Evolutionary conservation across 37 sponge, comb jelly and placozoan genomes (phyloP), one percentile per base, ranked within the genome.

Genomic region (Ianthella basta): DNA sequence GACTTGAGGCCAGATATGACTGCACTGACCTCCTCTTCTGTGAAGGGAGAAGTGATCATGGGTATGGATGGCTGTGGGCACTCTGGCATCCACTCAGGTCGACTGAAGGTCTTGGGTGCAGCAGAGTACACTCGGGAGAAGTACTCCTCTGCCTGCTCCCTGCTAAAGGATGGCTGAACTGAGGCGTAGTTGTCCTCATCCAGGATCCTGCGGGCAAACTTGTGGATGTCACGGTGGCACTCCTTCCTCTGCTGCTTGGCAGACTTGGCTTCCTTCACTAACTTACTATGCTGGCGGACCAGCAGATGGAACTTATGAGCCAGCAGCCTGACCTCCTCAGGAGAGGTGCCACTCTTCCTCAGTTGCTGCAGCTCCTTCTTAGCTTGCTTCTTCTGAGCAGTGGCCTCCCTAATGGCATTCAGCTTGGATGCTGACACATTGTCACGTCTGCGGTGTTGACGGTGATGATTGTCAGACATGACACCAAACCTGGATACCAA

Each of bases 241-340:
- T 69, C 70, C 70, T 30, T 69, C 34, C 70, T 69, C 70, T 6
- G 4, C 70, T 69, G 70, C 34, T 69, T 69, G 34, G 70, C 70
- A 69, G 70, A 69, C 36, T 25, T 81, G 0, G 35, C 70, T 69
- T 69, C 70, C 34, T 69, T 69, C 34, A 30, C 70, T 30, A 69
- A 69, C 70, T 69, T 69, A 33, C 70, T 69, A 35, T 69, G 70
- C 34, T 69, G 70, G 70, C 70, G 8, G 70, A 69, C 35, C 6
- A 30, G 34, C 70, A 32, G 70, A 33, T 69, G 70, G 34, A 69
- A 69, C 6, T n/a, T 69, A 30, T 69, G 70, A 69, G 35, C 70
- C 70, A 69, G 33, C 70, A 69, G 70, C 3, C 35, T n/a, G 34
- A 69, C 70, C 70, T 69, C 70, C 34, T 69, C 70, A 69, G 70